These are phyloP conservation scores for Mythimna vitellina DNA, from an alignment of 2,888 invertebrate genomes.

Conservation along the genomic window DNA sequence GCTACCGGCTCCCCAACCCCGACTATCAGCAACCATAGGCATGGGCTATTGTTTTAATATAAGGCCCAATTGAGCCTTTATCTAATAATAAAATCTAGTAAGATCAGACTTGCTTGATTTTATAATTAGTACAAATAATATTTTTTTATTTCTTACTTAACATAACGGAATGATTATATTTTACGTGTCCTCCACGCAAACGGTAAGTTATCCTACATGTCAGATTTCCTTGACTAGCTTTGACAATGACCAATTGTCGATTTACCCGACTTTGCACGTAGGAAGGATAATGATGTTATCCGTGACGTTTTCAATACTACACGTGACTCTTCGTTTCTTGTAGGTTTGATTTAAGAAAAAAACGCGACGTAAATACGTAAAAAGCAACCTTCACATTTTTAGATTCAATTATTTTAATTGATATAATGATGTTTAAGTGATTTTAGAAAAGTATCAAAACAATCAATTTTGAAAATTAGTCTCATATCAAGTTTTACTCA, in stretches of 20 bases:
- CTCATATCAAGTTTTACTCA: not conserved
- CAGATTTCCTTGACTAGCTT: slow-evolving; percentile 53
- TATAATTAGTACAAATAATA: no score
- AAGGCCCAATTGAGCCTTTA: not conserved
- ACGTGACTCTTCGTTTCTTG: slow-evolving; percentile 29
- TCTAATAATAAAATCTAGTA: not conserved
- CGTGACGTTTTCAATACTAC: slow-evolving; percentile 26
- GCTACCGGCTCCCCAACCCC: no score
- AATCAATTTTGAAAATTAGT: not conserved
- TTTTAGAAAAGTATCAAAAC: not conserved
- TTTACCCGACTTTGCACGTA: slow-evolving; percentile 57
- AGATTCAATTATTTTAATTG: slow-evolving; percentile 28
- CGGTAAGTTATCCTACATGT: slow-evolving; percentile 26
- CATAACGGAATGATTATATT: slow-evolving; percentile 12
- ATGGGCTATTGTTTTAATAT: not conserved
- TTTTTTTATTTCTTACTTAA: not conserved
- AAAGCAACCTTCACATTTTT: slow-evolving; percentile 32
- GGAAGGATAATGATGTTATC: slow-evolving; percentile 46
- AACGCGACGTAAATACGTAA: slow-evolving; percentile 12
- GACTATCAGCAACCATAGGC: no score
- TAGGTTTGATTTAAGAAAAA: slow-evolving; percentile 6
- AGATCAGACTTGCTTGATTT: not conserved
- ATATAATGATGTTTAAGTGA: not conserved
- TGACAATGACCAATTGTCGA: slow-evolving; percentile 57
- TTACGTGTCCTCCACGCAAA: slow-evolving; percentile 12